Evolutionary conservation across 2,888 invertebrate species (phyloP), one percentile per base, ranked within the genome.

Genomic region (Mellilla xanthometata): DNA sequence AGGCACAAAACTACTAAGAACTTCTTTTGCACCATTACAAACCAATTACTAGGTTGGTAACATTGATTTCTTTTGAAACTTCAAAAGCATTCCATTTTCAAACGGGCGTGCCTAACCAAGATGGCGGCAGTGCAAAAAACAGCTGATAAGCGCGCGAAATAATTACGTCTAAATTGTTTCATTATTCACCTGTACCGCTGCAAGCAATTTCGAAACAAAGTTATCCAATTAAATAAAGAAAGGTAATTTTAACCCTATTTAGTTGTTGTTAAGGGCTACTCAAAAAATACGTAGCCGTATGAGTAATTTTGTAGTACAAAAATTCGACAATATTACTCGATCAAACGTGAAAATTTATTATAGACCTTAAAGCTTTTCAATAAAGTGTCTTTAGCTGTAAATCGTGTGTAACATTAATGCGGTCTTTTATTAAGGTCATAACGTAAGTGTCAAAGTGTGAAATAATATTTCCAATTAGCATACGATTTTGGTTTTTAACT

Each of bases 131-230:
- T 2, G 54, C 57, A 63, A 71, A 76, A 78, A 80, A 73, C 71
- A 71, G 69, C 36, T 36, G 40, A 46, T 47, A 41, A 41, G 22
- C 47, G 62, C 64, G 60, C 54, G 62, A 60, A 68, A 79, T 78
- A 80, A 81, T 80, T 77, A 72, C 62, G 52, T 57, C 56, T 72
- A 76, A 81, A 81, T 81, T 80, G 73, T 80, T 78, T 75, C 76
- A 80, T 81, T 80, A 81, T 68, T 65, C 79, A 77, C 76, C 76
- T 76, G 77, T 62, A 52, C 31, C 36, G 30, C 39, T 33, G 36
- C 41, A 45, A 41, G 42, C 45, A 54, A 58, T 52, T 51, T 40
- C 41, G 30, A 31, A 31, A 47, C 56, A 51, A 57, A 53, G 12
- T 51, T 56, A 50, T 38, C 42, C 32, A 7, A 19, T 26, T 12